phyloP scores from a whole-genome alignment of 2,797 vertebrate genomes.

The Neosilurus mollespiculum region DNA sequence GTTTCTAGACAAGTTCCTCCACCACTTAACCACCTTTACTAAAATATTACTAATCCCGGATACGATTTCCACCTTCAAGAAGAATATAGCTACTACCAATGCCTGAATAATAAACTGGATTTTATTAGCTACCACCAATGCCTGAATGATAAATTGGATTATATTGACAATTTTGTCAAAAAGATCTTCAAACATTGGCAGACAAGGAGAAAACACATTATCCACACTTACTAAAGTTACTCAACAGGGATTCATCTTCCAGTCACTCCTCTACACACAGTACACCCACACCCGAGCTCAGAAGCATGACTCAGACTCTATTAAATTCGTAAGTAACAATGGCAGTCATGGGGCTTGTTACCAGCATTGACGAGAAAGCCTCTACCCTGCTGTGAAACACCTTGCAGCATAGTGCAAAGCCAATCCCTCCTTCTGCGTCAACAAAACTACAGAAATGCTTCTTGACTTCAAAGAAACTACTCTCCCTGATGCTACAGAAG shows the following conservation, averaged over 20 bases:
- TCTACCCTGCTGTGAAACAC: constrained; percentile 4
- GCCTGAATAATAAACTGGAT: background rate
- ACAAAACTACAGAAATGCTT: background rate
- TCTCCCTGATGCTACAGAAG: background rate
- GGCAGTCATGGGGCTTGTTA: background rate
- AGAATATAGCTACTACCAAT: background rate
- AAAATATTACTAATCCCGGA: background rate
- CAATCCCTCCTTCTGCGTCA: background rate
- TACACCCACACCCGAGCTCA: background rate
- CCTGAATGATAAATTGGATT: background rate
- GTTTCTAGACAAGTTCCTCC: no score
- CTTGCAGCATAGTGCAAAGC: background rate
- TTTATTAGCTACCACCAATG: background rate
- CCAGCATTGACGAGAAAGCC: background rate
- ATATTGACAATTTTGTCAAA: background rate
- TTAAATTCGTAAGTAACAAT: background rate
- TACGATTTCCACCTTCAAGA: background rate
- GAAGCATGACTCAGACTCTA: constrained; percentile 9
- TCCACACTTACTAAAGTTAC: constrained; percentile 4
- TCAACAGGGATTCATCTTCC: constrained; percentile 20
- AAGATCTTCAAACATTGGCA: background rate
- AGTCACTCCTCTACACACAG: background rate
- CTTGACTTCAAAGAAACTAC: background rate
- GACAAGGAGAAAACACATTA: background rate
- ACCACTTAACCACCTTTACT: background rate